Evolutionary conservation across 2,113 vertebrate genomes (phyloP).

Genomic region (Scolopax mira): DNA sequence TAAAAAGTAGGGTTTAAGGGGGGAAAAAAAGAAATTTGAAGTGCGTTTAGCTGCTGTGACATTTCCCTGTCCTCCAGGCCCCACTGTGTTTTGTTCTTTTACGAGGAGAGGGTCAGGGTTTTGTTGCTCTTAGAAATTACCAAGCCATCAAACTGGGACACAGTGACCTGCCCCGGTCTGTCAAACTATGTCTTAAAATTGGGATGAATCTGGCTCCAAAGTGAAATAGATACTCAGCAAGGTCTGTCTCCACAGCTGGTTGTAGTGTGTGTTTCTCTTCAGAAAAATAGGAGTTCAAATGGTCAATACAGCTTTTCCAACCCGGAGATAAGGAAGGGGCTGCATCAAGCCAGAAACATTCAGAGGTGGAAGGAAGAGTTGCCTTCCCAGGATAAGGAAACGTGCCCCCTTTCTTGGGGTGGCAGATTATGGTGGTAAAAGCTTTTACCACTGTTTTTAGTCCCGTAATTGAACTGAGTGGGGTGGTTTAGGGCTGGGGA

Average conservation of each 20-base stretch:
- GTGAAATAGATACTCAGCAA: background rate
- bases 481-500: background rate
- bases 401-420: background rate
- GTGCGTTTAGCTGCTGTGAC: background rate
- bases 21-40: accelerated
- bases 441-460: background rate
- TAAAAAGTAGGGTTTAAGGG: background rate
- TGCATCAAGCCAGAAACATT: background rate
- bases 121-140: background rate
- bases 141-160: background rate
- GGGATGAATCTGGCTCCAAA: background rate
- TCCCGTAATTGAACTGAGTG: background rate
- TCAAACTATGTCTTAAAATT: background rate
- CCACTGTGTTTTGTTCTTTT: accelerated
- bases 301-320: background rate
- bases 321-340: background rate
- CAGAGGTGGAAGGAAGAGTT: background rate
- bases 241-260: background rate
- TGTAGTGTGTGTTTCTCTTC: accelerated
- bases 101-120: background rate
- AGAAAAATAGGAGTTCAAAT: accelerated
- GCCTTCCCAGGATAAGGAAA: background rate
- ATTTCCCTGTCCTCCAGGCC: background rate
- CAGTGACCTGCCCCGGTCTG: background rate
- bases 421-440: background rate